Evolutionary conservation across 2,888 invertebrate species (phyloP), one percentile per base, ranked within the genome.

Genomic region (Brenthis hecate): DNA sequence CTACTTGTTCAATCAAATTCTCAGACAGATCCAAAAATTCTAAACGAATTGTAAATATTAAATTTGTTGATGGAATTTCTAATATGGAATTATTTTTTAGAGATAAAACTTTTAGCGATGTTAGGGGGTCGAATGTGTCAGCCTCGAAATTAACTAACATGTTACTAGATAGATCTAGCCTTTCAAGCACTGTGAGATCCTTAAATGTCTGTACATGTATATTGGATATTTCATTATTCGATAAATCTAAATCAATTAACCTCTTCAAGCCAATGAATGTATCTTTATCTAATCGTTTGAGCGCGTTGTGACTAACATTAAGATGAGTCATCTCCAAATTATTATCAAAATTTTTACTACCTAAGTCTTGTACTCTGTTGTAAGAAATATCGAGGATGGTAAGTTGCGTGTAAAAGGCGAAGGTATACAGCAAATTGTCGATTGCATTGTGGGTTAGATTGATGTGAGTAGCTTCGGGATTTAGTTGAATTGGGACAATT

Each of bases 401-500:
- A 53, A 98, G 94, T 80, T 96, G 95, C 74, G 95, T 95, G 89
- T 98, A 98, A 88, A 97, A 96, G 62, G 94, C 94, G 81, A 98
- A 94, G 23, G 96, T 95, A 84, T 96, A 96, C 74, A 96, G 95
- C 8, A 98, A 94, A 80, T 94, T 95, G 81, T 94, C 94, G 81
- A 98, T 97, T 76, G 95, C 95, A 87, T 98, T 98, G 83, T 95
- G 94, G n/a, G 96, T 96, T 69, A 98, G 94, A 83, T 96, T 96
- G 81, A 98, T 96, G 87, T 96, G 95, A 65, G 95, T 95, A 62
- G 97, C 95, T 84, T 97, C 97, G 54, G 98, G 98, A 87, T 98
- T 98, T 76, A 98, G 94, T 83, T 97, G 97, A 78, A 97, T 97
- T 71, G 98, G 98, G 66, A 98, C 96, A 78, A 97, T 96, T 84